Base-by-base conservation (phyloP, 2,113 vertebrate genomes). In the Syngnathus typhle region DNA sequence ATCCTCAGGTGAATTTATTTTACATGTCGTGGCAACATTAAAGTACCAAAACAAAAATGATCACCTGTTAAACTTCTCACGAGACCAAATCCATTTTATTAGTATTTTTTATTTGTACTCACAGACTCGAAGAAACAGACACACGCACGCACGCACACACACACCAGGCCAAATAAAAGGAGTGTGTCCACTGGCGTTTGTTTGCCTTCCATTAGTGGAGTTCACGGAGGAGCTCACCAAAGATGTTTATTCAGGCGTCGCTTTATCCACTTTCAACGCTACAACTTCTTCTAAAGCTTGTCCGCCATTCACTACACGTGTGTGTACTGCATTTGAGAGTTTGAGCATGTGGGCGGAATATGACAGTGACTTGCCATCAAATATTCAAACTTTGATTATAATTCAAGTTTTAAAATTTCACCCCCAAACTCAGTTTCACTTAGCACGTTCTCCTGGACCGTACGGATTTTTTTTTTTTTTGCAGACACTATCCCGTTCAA, bases 191-290 rank as follows among this genome's bases (percentile, higher is more conserved):
- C 72, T 71, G 52, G 52, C 27, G 70, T 41, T 27, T 87, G 77
- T 87, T 82, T 82, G 74, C 81, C 54, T 71, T 73, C 67, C 66
- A 65, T 72, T 72, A 58, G 51, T 49, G 69, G 79, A 83, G 83
- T 86, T 82, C 81, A 85, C 78, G 75, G 82, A 81, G 78, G 67
- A 68, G 74, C 76, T 73, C 75, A 74, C 67, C 75, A 80, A 84
- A 75, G 74, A 67, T 82, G 83, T 89, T 86, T 86, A 82, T 76
- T 83, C 67, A 83, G 82, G 72, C 77, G 73, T 80, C 68, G 65
- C 62, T 73, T 82, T 69, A 81, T 84, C 78, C 68, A 72, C 73
- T 74, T 23, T 11, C 9, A 7, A 58, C 4, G n/a, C 60, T 21
- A 43, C 61, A 23, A 13, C 41, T 44, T 41, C 21, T n/a, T 5